Percentiles rank a stretch among this genome's conserved stretches.
These are phyloP conservation scores for Tetranychus truncatus DNA, from an alignment of 2,888 invertebrate genomes.

Conservation along the genomic window DNA sequence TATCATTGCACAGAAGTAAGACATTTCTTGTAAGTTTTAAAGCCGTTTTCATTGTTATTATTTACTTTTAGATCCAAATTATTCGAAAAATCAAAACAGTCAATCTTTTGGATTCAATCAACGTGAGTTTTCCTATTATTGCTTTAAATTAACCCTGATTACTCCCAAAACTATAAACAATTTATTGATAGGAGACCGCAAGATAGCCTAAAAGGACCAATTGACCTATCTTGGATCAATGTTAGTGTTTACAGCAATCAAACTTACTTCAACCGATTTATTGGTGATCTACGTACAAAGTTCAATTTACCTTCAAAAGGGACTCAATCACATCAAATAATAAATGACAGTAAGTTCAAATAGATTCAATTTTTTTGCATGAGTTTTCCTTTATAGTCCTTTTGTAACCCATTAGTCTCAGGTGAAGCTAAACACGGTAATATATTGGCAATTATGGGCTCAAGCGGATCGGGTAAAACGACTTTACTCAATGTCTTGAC, in stretches of 20 bases:
- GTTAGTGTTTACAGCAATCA: not conserved
- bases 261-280: not conserved
- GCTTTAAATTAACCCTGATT: not conserved
- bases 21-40: not conserved
- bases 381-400: not conserved
- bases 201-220: not conserved
- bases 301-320: not conserved
- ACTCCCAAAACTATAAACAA: not conserved
- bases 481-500: slow-evolving; percentile 75
- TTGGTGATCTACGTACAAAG: not conserved
- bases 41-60: not conserved
- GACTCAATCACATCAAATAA: not conserved
- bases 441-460: slow-evolving; percentile 63
- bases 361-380: not conserved
- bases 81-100: not conserved
- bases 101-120: not conserved
- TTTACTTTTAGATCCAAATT: not conserved
- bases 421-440: slow-evolving; percentile 71
- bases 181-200: not conserved
- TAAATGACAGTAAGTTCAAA: not conserved
- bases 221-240: not conserved
- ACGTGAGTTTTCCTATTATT: not conserved
- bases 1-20: not conserved
- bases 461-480: slow-evolving; percentile 44
- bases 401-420: slow-evolving; percentile 40